A percentile compares a stretch with the other conserved stretches of the same genome.
Conservation (phyloP, 1,140 invertebrate genomes). For the honey bee (Apis mellifera) region Amel_HAv3.1 CM009939.2:9146501-9147000, state of each 20-base stretch:
- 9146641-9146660: neutral
- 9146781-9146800: too few relatives aligned
- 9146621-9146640: slow-evolving; percentile 25
- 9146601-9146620: neutral
- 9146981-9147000: neutral
- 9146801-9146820: neutral
- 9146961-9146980: neutral
- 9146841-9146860: slow-evolving; percentile 1
- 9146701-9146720: neutral
- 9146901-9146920: slow-evolving; percentile 20
- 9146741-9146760: too few relatives aligned
- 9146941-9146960: neutral
- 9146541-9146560: slow-evolving; percentile 1
- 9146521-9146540: neutral
- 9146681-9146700: neutral
- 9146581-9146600: neutral
- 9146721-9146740: too few relatives aligned
- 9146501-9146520: neutral
- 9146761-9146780: too few relatives aligned
- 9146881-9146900: slow-evolving; percentile 23
- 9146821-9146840: neutral
- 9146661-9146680: slow-evolving; percentile 10
- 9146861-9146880: slow-evolving; percentile 5
- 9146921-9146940: slow-evolving; percentile 25
- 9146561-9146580: neutral